These are phyloP conservation scores for Kuschelorhynchus macadamiae DNA, from an alignment of 2,888 invertebrate species.

Conservation along the genomic window DNA sequence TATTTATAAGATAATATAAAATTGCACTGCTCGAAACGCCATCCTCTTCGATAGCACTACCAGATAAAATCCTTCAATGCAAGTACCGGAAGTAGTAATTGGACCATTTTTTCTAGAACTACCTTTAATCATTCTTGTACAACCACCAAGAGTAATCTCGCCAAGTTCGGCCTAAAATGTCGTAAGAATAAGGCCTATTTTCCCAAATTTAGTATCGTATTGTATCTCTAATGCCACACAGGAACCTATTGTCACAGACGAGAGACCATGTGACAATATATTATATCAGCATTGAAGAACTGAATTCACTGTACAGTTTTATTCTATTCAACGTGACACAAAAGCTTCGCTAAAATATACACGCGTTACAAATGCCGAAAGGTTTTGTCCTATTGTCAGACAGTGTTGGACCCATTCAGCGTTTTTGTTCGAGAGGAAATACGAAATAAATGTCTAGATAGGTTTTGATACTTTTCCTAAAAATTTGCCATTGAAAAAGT, in stretches of 20 bases:
- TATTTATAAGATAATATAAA: no score
- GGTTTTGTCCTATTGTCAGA: slow-evolving; percentile 66
- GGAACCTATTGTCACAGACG: slow-evolving; percentile 67
- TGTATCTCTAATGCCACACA: slow-evolving; percentile 67
- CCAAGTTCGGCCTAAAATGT: slow-evolving; percentile 11
- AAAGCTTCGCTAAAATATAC: slow-evolving; percentile 66
- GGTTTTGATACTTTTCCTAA: slow-evolving; percentile 64
- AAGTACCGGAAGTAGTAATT: slow-evolving; percentile 32
- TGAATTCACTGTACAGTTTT: slow-evolving; percentile 68
- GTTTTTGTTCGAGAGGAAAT: slow-evolving; percentile 67
- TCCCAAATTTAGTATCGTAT: slow-evolving; percentile 39
- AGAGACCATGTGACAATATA: slow-evolving; percentile 70
- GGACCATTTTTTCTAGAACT: slow-evolving; percentile 20
- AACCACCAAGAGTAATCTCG: slow-evolving; percentile 14
- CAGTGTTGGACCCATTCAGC: slow-evolving; percentile 67
- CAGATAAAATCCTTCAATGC: no score
- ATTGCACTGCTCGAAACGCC: no score
- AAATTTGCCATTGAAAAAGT: slow-evolving; percentile 60
- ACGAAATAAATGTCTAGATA: slow-evolving; percentile 64
- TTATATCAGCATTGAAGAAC: slow-evolving; percentile 68
- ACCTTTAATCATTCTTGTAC: slow-evolving; percentile 22
- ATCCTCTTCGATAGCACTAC: no score
- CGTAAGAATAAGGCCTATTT: slow-evolving; percentile 22
- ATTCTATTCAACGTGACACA: slow-evolving; percentile 59
- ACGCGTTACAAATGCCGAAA: slow-evolving; percentile 70